These are phyloP conservation scores for Baryphthengus martii DNA, from an alignment of 2,113 vertebrate species.

Conservation along the genomic window DNA sequence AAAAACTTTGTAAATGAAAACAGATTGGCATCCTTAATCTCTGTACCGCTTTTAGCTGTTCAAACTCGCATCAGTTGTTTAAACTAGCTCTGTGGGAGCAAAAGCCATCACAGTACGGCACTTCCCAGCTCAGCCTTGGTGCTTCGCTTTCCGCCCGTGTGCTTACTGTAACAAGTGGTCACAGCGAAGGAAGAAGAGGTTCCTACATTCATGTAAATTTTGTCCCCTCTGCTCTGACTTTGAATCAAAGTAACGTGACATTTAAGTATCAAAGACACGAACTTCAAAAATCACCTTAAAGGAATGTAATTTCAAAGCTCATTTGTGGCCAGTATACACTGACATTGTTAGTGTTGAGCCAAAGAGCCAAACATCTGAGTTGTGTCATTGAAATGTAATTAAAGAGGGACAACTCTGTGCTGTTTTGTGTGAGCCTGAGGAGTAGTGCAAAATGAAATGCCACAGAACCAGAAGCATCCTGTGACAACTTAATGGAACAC, in stretches of 20 bases:
- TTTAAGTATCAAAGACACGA: neutral
- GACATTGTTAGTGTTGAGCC: neutral
- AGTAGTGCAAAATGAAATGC: constrained; percentile 5
- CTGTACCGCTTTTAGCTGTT: neutral
- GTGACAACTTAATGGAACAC: neutral
- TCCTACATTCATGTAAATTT: neutral
- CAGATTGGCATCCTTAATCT: neutral
- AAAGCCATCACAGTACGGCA: neutral
- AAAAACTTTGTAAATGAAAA: neutral
- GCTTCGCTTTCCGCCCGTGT: neutral
- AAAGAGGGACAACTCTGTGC: neutral
- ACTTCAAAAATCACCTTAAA: neutral
- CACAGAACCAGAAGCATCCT: neutral
- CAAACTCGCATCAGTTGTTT: neutral
- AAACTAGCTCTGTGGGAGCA: neutral
- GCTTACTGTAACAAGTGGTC: neutral
- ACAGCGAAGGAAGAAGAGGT: neutral
- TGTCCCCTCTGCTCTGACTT: neutral
- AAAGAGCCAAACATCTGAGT: neutral
- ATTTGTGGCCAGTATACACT: neutral
- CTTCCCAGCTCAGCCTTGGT: neutral
- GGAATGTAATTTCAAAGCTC: neutral
- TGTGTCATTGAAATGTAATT: neutral
- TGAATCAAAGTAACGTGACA: neutral
- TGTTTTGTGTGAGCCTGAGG: neutral